Evolutionary conservation across 1,140 invertebrate species (phyloP), one percentile per base, ranked within the genome.

Genomic region (Mya arenaria): DNA sequence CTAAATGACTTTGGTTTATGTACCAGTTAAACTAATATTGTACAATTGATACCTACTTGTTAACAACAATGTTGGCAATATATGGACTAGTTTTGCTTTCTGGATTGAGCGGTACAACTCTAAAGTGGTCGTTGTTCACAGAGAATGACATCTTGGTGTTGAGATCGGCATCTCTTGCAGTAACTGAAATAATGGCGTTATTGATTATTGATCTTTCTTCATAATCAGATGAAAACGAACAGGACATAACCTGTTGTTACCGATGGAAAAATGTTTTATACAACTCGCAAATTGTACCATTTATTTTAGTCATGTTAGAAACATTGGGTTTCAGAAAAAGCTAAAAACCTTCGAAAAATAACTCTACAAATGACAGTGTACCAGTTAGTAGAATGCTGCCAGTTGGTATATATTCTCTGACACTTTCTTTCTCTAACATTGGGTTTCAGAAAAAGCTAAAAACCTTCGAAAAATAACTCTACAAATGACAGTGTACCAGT

Each of bases 101-200:
- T 0, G 63, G 55, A 36, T 78, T 69, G 19, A 52, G 25, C n/a
- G 86, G 60, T 60, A 73, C 60, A 28, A 86, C 84, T 23, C 56
- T 56, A 56, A 87, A 83, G n/a, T 65, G 39, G 15, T 81, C 71
- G 55, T 84, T 48, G 41, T 78, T 52, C 4, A 88, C 78, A 62
- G 62, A 69, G 68, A 86, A 89, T 0, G 41, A 73, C n/a, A 89
- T 30, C 44, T 74, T 85, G 3, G 44, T 72, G 4, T 83, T 83
- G 19, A 52, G 78, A 65, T 89, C 88, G 44, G 72, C 28, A 55
- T 89, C 88, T 19, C 41, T 73, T 6, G 88, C 88, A 34, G 74
- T 79, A 10, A 89, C 86, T 87, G 71, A 5, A 81, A 84, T 28
- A 15, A 3, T 60, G 25, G n/a, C n/a, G n/a, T n/a, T n/a, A n/a